These are phyloP conservation scores for Pygmarrhopalites habei DNA, from an alignment of 1,140 invertebrate species.

Conservation along the genomic window DNA sequence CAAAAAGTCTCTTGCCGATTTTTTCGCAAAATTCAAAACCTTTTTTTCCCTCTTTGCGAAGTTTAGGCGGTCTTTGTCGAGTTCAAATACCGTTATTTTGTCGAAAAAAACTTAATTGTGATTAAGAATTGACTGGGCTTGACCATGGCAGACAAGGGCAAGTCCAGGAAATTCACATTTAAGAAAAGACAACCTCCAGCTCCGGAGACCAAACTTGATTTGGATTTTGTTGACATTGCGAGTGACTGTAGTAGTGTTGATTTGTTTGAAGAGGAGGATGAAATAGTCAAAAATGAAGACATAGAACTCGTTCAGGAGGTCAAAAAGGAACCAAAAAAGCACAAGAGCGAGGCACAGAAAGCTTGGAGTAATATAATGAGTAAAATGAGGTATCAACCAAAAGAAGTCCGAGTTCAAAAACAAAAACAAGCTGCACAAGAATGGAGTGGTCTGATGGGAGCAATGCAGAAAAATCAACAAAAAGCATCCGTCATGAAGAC, in stretches of 20 bases:
- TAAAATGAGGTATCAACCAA: not conserved
- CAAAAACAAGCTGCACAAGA: not conserved
- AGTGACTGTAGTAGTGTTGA: not conserved
- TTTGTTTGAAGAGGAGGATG: not conserved
- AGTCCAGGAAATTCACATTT: not conserved
- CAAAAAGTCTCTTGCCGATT: no score
- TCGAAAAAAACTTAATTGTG: not conserved
- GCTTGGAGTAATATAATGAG: not conserved
- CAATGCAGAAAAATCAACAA: conserved; percentile 36
- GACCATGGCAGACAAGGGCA: not conserved
- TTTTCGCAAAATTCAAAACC: no score
- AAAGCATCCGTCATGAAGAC: not conserved
- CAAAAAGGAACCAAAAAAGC: no score
- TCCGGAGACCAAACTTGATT: not conserved
- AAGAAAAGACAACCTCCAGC: not conserved
- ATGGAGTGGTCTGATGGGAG: conserved; percentile 32
- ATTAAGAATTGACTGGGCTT: not conserved
- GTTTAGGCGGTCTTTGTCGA: no score
- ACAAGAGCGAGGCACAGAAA: not conserved
- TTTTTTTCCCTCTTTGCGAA: no score
- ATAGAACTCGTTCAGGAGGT: no score
- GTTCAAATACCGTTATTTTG: not conserved
- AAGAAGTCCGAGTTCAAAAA: not conserved
- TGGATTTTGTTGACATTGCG: not conserved
- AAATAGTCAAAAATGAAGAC: not conserved